Evolutionary conservation across 2,888 invertebrate species (phyloP), one percentile per base, ranked within the genome.

Genomic region (Itoplectis maculator): DNA sequence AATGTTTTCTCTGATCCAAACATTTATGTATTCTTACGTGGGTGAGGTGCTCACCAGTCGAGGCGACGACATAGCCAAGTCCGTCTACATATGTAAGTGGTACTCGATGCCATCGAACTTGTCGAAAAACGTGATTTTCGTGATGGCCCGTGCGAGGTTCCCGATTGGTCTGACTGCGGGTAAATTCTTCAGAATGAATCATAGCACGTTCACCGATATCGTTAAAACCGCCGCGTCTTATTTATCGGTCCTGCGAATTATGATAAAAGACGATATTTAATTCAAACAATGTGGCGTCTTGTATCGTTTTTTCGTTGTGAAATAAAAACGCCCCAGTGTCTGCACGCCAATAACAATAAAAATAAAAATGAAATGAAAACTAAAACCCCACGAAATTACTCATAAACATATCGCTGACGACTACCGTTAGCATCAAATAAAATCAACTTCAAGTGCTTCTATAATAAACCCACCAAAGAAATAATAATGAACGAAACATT

Each of bases 1-100:
- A 47, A 15, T 15, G 7, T 47, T 47, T 47, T n/a, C 47, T 7
- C 47, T 47, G 5, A n/a, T n/a, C 5, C 86, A 89, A 66, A 73
- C 87, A 0, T 85, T 86, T 7, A 47, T 87, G 7, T 78, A 82
- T 11, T 83, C 85, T 4, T 88, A 83, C 40, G 84, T 85, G 8
- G 86, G 87, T 37, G 88, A 89, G n/a, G 79, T 78, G 13, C 56
- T 56, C 11, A 83, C 81, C 5, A 75, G 51, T 8, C 79, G 84
- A 20, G 76, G 79, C 9, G 83, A 83, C 20, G 79, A 72, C 6
- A 65, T 88, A 13, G 54, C 81, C 0, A 23, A 79, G 29, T 81
- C 86, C 1, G 37, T 87, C 0, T 88, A 87, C 49, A 49, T 75
- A 18, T 82, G 84, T 29, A 15, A 66, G 6, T 88, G 88, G 88